Evolutionary conservation across 2,888 invertebrate species (phyloP), one percentile per base, ranked within the genome.

Genomic region (Gerris lacustris): DNA sequence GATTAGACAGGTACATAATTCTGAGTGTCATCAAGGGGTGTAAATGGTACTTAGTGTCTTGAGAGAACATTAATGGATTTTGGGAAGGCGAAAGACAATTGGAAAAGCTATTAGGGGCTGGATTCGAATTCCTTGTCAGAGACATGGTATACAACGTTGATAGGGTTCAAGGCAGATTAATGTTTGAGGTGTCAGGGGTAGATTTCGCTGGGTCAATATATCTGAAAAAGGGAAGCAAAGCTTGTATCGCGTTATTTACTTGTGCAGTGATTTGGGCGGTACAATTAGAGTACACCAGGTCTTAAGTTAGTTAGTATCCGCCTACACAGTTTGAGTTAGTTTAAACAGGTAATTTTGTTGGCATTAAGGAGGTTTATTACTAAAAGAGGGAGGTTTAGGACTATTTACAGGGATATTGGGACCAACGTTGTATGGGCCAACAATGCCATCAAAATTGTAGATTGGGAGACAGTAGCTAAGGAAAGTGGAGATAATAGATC

Each of bases 151-250:
- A 7, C 6, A 47, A 47, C 47, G 7, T 11, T 47, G 6, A 11
- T 47, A 47, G 79, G 6, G 76, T 79, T 5, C 72, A 75, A n/a
- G 75, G 77, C 70, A 76, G 77, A 5, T 62, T 69, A 6, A 71
- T 73, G 5, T 79, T 79, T 76, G 77, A 79, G 70, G 71, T 78
- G 5, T 75, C 74, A 0, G 80, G 79, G 5, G 73, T 79, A 0
- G 80, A 81, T 72, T 76, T 80, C 55, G 76, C 78, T 5, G 81
- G 81, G 0, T 80, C 81, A 0, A 66, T 81, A n/a, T 73, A 69
- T 45, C 70, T 79, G 31, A 31, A 44, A 17, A 62, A 44, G 67
- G 17, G 5, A 63, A 6, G 44, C 6, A 5, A 45, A 69, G 1
- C 1, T 2, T 31, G 4, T 1, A 31, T 31, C 31, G 31, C 31